These are phyloP conservation scores for Cetonia aurata DNA, from an alignment of 2,888 invertebrate genomes.

Conservation along the genomic window DNA sequence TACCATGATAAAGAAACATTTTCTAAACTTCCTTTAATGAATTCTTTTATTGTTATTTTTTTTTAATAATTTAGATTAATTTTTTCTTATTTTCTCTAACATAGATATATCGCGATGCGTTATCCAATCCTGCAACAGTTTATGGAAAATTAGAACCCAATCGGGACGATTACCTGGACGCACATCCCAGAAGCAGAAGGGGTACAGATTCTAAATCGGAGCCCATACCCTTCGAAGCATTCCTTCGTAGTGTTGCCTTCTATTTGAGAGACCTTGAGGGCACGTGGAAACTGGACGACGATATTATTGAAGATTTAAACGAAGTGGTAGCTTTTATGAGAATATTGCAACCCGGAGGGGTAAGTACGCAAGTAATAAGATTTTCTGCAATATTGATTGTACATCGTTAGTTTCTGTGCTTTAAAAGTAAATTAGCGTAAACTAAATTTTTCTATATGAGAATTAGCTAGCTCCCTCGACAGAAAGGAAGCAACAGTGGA, in stretches of 20 bases:
- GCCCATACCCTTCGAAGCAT: constrained; percentile 47
- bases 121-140: constrained; percentile 48
- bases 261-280: constrained; percentile 45
- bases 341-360: constrained; percentile 55
- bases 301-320: constrained; percentile 46
- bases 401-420: no score
- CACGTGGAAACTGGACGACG: constrained; percentile 41
- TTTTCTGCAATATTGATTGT: no score
- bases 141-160: constrained; percentile 55
- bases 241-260: constrained; percentile 48
- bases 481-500: no score
- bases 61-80: neutral
- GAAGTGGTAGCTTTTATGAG: constrained; percentile 54
- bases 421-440: no score
- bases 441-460: no score
- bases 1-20: no score
- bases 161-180: constrained; percentile 49
- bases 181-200: constrained; percentile 15
- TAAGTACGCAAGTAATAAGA: constrained; percentile 49
- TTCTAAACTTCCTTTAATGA: no score
- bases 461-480: no score
- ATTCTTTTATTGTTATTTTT: neutral
- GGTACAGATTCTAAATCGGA: constrained; percentile 2
- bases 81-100: neutral
- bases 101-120: constrained; percentile 53